Evolutionary conservation across 2,113 vertebrate species (phyloP).

Genomic region (Egretta garzetta): DNA sequence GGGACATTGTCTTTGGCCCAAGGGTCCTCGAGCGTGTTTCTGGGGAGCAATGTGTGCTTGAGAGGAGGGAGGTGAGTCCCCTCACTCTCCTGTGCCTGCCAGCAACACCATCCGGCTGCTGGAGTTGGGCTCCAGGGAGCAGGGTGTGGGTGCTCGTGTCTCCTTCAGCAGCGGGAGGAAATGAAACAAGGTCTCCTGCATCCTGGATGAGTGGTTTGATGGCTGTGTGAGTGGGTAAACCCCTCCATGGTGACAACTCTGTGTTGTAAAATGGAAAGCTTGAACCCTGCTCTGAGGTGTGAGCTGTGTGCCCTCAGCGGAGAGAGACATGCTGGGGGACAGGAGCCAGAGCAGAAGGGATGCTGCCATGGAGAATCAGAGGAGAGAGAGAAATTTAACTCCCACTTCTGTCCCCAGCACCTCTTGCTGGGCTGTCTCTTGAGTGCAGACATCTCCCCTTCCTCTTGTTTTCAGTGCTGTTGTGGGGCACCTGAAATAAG

Average conservation of each 20-base stretch:
- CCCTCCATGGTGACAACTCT: rapidly evolving
- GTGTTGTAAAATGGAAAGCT: not conserved
- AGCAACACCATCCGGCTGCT: not conserved
- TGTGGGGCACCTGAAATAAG: not conserved
- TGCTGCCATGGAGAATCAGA: not conserved
- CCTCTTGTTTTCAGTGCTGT: not conserved
- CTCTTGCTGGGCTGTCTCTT: not conserved
- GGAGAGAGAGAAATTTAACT: not conserved
- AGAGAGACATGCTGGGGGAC: not conserved
- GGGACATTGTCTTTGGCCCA: not conserved
- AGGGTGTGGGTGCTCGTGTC: rapidly evolving
- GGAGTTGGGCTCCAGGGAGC: not conserved
- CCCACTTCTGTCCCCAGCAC: not conserved
- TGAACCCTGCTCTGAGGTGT: not conserved
- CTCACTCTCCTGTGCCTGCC: not conserved
- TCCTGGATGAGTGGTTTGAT: not conserved
- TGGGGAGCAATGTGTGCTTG: rapidly evolving
- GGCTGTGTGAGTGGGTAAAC: rapidly evolving
- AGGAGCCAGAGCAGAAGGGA: not conserved
- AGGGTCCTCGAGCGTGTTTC: rapidly evolving
- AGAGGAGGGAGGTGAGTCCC: not conserved
- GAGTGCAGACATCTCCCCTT: not conserved
- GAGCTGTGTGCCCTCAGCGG: rapidly evolving
- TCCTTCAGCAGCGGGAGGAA: rapidly evolving
- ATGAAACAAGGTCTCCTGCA: not conserved